phyloP scores from a whole-genome alignment of 2,888 invertebrate species.

The Hofmannophila pseudospretella region DNA sequence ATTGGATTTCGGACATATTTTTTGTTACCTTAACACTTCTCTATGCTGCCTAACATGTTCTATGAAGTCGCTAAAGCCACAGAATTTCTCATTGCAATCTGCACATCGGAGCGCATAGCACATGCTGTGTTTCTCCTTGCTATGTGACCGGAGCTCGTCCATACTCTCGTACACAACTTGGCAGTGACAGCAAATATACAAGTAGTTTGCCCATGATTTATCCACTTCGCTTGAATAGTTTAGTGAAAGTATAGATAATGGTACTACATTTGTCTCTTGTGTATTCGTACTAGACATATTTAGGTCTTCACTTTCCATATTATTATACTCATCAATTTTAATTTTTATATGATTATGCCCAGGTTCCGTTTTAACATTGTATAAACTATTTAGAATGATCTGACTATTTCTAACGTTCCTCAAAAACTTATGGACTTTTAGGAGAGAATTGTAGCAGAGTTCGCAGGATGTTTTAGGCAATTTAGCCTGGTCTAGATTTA shows the following conservation, averaged over 20 bases:
- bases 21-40: slow-evolving; percentile 69
- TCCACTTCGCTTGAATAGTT: not conserved
- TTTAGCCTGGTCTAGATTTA: not conserved
- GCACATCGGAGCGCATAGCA: slow-evolving; percentile 18
- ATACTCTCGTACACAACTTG: slow-evolving; percentile 7
- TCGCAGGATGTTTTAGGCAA: not conserved
- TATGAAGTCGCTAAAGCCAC: slow-evolving; percentile 15
- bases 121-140: slow-evolving; percentile 13
- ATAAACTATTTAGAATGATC: not conserved
- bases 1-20: too few species aligned
- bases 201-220: slow-evolving; percentile 16
- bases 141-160: slow-evolving; percentile 14
- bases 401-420: not conserved
- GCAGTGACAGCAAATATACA: slow-evolving; percentile 17
- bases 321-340: not conserved
- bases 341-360: not conserved
- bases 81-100: slow-evolving; percentile 16
- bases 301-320: not conserved
- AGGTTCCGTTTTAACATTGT: not conserved
- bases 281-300: too few species aligned
- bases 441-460: not conserved
- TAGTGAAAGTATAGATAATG: not conserved
- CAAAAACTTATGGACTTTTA: not conserved
- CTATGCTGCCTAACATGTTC: slow-evolving; percentile 17
- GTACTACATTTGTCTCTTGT: not conserved